These are phyloP conservation scores for Cenopis cana DNA, from an alignment of 2,888 invertebrate genomes.

Conservation along the genomic window DNA sequence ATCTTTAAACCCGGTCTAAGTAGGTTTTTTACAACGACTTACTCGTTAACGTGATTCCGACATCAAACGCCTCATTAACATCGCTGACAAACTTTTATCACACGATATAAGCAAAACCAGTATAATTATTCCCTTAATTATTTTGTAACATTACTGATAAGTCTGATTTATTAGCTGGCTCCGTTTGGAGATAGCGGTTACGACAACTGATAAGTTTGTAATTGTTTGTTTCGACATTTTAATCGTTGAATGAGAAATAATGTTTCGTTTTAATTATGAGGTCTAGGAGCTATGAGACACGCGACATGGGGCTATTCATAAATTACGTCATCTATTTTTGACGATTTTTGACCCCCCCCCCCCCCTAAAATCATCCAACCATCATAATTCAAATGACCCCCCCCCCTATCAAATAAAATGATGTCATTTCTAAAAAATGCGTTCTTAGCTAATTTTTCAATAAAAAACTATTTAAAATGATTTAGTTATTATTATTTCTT, in stretches of 20 bases:
- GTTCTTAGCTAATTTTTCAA: too few relatives aligned
- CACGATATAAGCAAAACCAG: constrained; percentile 53
- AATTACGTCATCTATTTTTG: too few relatives aligned
- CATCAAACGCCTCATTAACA: constrained; percentile 45
- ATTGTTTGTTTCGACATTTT: constrained; percentile 66
- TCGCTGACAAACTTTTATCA: constrained; percentile 46
- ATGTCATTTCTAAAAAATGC: too few relatives aligned
- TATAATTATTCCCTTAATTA: constrained; percentile 80
- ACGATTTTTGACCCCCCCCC: too few relatives aligned
- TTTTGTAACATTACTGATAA: constrained; percentile 76
- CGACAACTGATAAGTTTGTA: constrained; percentile 71
- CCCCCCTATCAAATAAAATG: too few relatives aligned
- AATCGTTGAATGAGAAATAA: constrained; percentile 50
- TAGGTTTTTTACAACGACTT: too few relatives aligned
- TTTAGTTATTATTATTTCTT: too few relatives aligned
- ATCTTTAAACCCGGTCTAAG: too few relatives aligned
- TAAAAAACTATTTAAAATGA: too few relatives aligned
- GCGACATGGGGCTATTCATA: too few relatives aligned
- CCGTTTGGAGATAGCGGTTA: constrained; percentile 72
- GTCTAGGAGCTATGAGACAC: constrained; percentile 13
- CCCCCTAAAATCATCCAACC: too few relatives aligned
- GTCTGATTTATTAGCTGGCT: constrained; percentile 73
- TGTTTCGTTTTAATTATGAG: constrained; percentile 29
- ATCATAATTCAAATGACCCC: too few relatives aligned
- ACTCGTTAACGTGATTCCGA: neutral